Evolutionary conservation across 1,140 invertebrate genomes (phyloP), one percentile per base, ranked within the genome.

Genomic region (Drosophila pseudoobscura): DNA sequence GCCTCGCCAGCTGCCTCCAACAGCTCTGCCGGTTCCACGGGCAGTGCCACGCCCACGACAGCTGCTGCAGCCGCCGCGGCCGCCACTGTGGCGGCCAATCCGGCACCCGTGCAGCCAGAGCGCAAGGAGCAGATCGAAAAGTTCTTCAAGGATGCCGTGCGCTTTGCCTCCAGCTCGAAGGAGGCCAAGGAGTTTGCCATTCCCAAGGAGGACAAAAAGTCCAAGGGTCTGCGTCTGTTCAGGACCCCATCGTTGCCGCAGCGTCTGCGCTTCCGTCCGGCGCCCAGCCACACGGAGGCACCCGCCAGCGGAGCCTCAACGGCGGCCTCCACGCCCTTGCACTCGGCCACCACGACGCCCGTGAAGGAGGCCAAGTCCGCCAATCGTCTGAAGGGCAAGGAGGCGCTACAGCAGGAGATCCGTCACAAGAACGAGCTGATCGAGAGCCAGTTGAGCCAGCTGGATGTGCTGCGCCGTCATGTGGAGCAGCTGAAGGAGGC

Each of bases 61-160:
- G 59, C 79, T 6, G 45, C 57, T 5, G 52, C 62, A 0, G 50
- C 69, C 1, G 22, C 63, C 4, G 59, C 66, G 46, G 35, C 35
- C 3, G 35, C 35, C 9, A 35, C 35, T 3, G 35, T 39, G 3
- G 35, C 35, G 11, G 35, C 35, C 35, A 35, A 35, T 9, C 31
- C 31, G 31, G 31, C 84, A 9, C 45, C 72, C 20, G 66, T 70
- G 24, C 64, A 70, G 7, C 70, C 84, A 2, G 90, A 91, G 55
- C 83, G 90, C 11, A 91, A 90, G 50, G 90, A 91, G 54, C 90
- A 91, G 26, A 91, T 91, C 11, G 91, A 91, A 45, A 91, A 91
- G 65, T 91, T 91, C 64, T 91, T 91, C 20, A 91, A 91, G 73
- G 90, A 91, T 59, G 90, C 89, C 3, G 88, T 90, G 6, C 75